phyloP scores from a whole-genome alignment of 2,888 invertebrate species.

The Conistra vaccinii region DNA sequence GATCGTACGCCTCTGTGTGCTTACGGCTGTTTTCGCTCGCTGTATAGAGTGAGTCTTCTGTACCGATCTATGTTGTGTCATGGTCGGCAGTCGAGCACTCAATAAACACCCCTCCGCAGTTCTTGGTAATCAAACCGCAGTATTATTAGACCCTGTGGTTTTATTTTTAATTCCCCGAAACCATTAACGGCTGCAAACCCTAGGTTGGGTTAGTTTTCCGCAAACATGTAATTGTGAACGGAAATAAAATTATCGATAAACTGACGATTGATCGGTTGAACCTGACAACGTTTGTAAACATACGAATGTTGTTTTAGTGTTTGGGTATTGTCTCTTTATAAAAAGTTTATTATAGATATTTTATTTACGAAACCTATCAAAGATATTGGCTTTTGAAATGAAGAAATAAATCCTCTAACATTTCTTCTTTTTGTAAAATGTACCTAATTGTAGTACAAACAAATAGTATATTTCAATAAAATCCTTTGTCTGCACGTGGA shows the following conservation, averaged over 20 bases:
- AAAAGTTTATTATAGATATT: not conserved
- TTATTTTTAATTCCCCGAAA: conserved; percentile 73
- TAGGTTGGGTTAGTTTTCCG: conserved; percentile 43
- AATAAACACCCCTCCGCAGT: conserved; percentile 74
- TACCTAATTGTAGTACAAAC: not conserved
- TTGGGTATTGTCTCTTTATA: not conserved
- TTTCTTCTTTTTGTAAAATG: too few species aligned
- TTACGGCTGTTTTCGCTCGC: not conserved
- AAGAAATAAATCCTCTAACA: not conserved
- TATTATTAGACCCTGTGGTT: conserved; percentile 68
- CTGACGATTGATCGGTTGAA: conserved; percentile 34
- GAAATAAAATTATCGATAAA: conserved; percentile 55
- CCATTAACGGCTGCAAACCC: conserved; percentile 66
- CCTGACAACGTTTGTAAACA: conserved; percentile 30
- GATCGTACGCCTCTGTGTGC: not conserved
- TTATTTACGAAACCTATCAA: not conserved
- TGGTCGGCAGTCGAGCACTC: conserved; percentile 67
- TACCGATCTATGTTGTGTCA: not conserved
- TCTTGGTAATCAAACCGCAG: conserved; percentile 75
- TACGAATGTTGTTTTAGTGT: conserved; percentile 16
- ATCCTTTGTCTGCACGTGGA: conserved; percentile 30
- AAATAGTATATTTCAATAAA: conserved; percentile 17
- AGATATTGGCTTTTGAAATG: not conserved
- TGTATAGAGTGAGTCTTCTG: conserved; percentile 4
- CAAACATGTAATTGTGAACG: conserved; percentile 56